phyloP scores from a whole-genome alignment of 2,888 invertebrate genomes.

The Myopa tessellatipennis region DNA sequence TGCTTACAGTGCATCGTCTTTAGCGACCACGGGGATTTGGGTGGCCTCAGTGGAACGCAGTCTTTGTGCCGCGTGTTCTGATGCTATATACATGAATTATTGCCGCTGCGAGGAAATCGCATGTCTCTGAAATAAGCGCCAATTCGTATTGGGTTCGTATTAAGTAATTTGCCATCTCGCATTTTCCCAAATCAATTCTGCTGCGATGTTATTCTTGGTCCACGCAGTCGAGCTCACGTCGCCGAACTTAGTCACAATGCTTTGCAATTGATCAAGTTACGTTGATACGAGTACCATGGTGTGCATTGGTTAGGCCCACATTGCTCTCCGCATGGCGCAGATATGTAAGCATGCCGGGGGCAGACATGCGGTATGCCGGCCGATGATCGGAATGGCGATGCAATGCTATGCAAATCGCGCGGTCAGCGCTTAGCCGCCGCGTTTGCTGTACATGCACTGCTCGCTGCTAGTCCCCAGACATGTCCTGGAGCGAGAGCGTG shows the following conservation, averaged over 20 bases:
- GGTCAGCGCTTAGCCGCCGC: constrained; percentile 1
- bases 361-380: neutral
- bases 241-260: neutral
- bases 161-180: constrained; percentile 21
- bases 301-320: neutral
- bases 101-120: neutral
- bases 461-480: neutral
- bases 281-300: neutral
- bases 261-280: neutral
- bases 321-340: neutral
- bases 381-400: neutral
- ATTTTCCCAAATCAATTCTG: constrained; percentile 7
- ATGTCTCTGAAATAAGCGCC: neutral
- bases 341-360: neutral
- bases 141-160: neutral
- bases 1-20: too few species aligned
- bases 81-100: neutral
- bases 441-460: neutral
- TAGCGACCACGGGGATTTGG: too few species aligned
- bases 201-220: neutral
- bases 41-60: neutral
- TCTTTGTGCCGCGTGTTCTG: neutral
- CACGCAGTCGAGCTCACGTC: neutral
- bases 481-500: constrained; percentile 26
- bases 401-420: constrained; percentile 25